These are phyloP conservation scores for Condylura cristata DNA, from an alignment of 2,113 vertebrate species.

Conservation along the genomic window DNA sequence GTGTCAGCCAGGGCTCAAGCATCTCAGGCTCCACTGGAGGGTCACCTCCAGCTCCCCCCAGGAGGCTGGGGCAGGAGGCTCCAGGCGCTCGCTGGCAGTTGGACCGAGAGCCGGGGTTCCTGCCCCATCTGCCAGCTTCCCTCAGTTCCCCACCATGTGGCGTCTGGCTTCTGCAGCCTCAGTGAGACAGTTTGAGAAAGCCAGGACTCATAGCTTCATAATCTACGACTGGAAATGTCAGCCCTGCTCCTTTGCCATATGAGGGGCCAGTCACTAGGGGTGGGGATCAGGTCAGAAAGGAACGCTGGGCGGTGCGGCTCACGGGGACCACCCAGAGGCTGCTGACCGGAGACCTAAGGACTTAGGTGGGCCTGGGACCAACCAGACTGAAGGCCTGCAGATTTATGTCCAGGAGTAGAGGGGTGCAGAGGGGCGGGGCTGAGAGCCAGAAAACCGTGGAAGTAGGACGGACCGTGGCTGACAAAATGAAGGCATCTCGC, in stretches of 20 bases:
- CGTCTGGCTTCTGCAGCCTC: background rate
- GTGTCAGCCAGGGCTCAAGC: background rate
- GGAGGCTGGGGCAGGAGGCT: background rate
- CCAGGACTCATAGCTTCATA: background rate
- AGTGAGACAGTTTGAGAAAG: background rate
- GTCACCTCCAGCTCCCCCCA: background rate
- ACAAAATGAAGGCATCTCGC: background rate
- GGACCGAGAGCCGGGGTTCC: background rate
- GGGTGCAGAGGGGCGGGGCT: background rate
- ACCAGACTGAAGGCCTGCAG: background rate
- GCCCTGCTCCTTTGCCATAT: background rate
- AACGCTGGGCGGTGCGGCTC: background rate
- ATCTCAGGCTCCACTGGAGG: background rate
- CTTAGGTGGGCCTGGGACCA: background rate
- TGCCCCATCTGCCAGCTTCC: background rate
- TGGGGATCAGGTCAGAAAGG: background rate
- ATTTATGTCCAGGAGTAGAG: background rate
- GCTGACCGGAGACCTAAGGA: background rate
- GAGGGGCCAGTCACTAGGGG: background rate
- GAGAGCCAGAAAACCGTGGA: background rate
- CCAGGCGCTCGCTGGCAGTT: background rate
- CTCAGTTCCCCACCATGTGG: background rate
- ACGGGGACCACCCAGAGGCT: background rate
- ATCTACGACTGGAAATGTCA: conserved; percentile 5
- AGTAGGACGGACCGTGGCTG: background rate